Evolutionary conservation across 2,888 invertebrate genomes (phyloP), one percentile per base, ranked within the genome.

Genomic region (Phyto melanocephala): DNA sequence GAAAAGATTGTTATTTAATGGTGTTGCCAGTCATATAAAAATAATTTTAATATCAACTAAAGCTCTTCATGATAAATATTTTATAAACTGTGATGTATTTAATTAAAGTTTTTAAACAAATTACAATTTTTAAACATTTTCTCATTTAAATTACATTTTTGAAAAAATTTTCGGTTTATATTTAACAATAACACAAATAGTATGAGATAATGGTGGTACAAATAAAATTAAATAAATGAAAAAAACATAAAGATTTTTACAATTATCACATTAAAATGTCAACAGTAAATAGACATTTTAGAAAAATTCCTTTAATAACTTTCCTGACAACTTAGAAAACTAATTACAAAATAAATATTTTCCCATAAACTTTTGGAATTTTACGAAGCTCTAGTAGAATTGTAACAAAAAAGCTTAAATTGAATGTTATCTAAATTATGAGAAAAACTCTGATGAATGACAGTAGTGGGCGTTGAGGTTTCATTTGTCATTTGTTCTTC

Each of bases 391-490:
- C 54, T 10, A 65, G 37, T 6, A 33, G 33, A 78, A 50, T 33
- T 17, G 28, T 8, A 60, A 10, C 10, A 24, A 52, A 62, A 67
- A 24, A 65, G 35, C 40, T 63, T 74, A 74, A 81, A 81, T 81
- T 81, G 70, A 81, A 78, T 47, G 37, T 33, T 75, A 33, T 40
- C 67, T 65, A 56, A 63, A 42, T 70, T 50, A 81, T 70, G 54
- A 54, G 68, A 78, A 76, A 52, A 77, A 24, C 60, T 67, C 42
- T 13, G 20, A 72, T 67, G 65, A 79, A 65, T 67, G 72, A 74
- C 28, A 6, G 37, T 33, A 20, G 79, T 82, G 82, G 82, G 82
- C 82, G 82, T 75, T 79, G 58, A 75, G 70, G 68, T 75, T 75
- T 54, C 20, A 78, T 70, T 56, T 71, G 70, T 58, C n/a, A 35